These are phyloP conservation scores for Elephantulus edwardii DNA, from an alignment of 2,113 vertebrate genomes.

Conservation along the genomic window DNA sequence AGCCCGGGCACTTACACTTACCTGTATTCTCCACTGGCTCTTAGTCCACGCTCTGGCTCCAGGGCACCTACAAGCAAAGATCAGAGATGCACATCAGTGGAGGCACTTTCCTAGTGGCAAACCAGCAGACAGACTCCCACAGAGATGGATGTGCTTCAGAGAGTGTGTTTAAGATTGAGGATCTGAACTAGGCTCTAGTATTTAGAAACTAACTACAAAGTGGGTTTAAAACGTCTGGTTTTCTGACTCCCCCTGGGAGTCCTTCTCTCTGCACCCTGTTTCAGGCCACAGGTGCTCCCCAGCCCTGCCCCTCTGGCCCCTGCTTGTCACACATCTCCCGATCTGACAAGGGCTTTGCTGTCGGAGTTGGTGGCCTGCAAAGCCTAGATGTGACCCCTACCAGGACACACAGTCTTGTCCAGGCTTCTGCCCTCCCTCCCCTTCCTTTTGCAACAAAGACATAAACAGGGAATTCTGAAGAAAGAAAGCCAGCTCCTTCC, in stretches of 20 bases:
- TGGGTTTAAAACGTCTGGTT: background rate
- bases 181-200: background rate
- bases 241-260: background rate
- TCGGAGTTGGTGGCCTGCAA: background rate
- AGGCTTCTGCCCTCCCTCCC: background rate
- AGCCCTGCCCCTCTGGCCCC: background rate
- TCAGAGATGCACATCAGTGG: background rate
- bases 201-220: background rate
- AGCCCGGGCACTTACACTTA: slow-evolving; percentile 36
- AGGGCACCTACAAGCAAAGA: slow-evolving; percentile 8
- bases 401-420: background rate
- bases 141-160: background rate
- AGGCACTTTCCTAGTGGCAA: background rate
- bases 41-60: background rate
- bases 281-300: background rate
- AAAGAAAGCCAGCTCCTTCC: background rate
- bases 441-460: background rate
- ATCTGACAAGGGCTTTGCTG: background rate
- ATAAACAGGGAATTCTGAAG: background rate
- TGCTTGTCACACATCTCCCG: background rate
- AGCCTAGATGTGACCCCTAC: too few relatives aligned
- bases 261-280: background rate
- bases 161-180: background rate
- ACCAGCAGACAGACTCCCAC: too few relatives aligned
- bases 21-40: slow-evolving; percentile 12